Conservation (phyloP, 2,797 vertebrate genomes). For the Lateolabrax maculatus region DNA sequence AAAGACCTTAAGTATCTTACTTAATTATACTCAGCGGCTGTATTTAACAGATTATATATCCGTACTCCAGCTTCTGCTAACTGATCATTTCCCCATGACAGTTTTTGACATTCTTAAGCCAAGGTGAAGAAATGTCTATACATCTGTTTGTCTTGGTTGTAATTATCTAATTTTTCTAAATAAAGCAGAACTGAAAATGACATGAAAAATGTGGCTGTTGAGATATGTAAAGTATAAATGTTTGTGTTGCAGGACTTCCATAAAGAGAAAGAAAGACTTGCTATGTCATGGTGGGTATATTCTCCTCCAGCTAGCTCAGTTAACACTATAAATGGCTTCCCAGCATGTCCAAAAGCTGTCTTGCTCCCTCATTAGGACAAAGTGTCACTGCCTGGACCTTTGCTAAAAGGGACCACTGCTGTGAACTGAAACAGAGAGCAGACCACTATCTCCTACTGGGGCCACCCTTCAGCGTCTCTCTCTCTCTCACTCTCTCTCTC, state of each 20-base stretch:
- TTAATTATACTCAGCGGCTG: constrained; percentile 32
- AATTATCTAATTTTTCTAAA: neutral
- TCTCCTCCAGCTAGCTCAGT: constrained; percentile 59
- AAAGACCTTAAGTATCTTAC: constrained; percentile 31
- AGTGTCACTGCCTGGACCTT: constrained; percentile 64
- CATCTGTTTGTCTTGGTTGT: constrained; percentile 24
- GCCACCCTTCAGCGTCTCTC: constrained; percentile 47
- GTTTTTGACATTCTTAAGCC: constrained; percentile 27
- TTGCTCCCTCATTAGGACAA: constrained; percentile 73
- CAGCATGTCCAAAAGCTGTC: constrained; percentile 61
- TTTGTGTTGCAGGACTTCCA: neutral
- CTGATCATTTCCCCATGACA: constrained; percentile 11
- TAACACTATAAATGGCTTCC: constrained; percentile 68
- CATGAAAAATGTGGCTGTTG: neutral
- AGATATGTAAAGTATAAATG: neutral
- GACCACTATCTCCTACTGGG: constrained; percentile 51
- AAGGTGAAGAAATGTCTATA: constrained; percentile 15
- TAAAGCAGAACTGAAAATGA: constrained; percentile 4
- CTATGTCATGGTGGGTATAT: constrained; percentile 41
- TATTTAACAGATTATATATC: constrained; percentile 34
- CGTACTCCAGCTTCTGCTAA: neutral
- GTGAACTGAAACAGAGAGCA: constrained; percentile 62
- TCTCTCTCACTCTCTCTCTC: constrained; percentile 16
- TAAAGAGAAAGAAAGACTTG: constrained; percentile 14
- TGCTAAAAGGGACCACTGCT: constrained; percentile 67